A percentile compares a stretch with the other conserved stretches of the same genome.
Conservation (phyloP, 2,113 vertebrate genomes). For the Salvelinus sp. region DNA sequence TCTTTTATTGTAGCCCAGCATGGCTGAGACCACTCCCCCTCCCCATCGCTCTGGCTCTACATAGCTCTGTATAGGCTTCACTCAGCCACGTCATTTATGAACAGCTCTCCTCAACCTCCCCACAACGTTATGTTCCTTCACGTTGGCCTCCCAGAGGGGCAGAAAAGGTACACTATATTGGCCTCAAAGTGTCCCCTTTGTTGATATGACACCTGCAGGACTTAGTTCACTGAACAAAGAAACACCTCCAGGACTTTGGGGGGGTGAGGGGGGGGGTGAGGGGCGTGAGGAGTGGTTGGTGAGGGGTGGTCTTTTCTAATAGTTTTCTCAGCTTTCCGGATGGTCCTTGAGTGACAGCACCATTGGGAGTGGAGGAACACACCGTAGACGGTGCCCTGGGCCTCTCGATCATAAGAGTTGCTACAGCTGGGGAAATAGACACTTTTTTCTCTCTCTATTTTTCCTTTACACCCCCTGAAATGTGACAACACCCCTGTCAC, state of each 20-base stretch:
- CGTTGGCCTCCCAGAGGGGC: background rate
- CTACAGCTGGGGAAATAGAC: conserved; percentile 59
- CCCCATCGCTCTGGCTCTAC: conserved; percentile 61
- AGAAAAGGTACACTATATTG: background rate
- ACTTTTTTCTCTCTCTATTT: conserved; percentile 33
- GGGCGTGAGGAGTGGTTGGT: too few species aligned
- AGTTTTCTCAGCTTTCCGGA: conserved; percentile 47
- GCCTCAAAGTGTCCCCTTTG: background rate
- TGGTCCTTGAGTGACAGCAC: conserved; percentile 44
- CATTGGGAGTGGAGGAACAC: conserved; percentile 26
- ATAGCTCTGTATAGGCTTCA: conserved; percentile 49
- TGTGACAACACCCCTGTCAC: conserved; percentile 23
- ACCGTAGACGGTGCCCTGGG: conserved; percentile 37
- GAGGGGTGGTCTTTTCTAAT: conserved; percentile 38
- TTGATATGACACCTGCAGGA: background rate
- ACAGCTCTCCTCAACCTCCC: conserved; percentile 10
- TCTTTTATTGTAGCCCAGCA: conserved; percentile 74
- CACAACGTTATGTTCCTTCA: background rate
- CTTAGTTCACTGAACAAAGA: background rate
- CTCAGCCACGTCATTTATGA: conserved; percentile 51
- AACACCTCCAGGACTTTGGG: too few species aligned
- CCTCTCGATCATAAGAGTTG: conserved; percentile 41
- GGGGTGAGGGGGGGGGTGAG: too few species aligned
- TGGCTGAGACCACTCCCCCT: conserved; percentile 73
- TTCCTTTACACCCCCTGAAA: conserved; percentile 25